These are phyloP conservation scores for Patiria pectinifera DNA, from an alignment of 53 echinoderm and acorn worm genomes.

Conservation along the genomic window DNA sequence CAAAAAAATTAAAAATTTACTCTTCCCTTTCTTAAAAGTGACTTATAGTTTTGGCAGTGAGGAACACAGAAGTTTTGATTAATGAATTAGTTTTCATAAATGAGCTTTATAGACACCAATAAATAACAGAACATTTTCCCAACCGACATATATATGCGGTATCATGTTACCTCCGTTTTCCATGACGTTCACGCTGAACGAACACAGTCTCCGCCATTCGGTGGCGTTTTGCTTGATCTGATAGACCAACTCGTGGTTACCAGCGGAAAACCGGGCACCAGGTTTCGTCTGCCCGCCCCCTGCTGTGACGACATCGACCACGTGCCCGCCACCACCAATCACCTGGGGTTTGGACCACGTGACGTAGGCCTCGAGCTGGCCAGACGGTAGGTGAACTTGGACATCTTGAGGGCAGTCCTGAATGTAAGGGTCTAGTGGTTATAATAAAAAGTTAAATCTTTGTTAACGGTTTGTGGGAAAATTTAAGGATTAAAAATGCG, in stretches of 20 bases:
- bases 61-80: too few relatives aligned
- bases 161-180: background rate
- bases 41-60: too few relatives aligned
- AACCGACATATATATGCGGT: background rate
- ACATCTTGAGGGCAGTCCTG: background rate
- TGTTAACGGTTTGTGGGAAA: background rate
- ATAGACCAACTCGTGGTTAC: background rate
- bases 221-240: background rate
- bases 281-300: background rate
- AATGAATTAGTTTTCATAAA: too few relatives aligned
- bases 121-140: too few relatives aligned
- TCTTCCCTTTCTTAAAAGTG: too few relatives aligned
- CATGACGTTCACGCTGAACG: background rate
- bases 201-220: background rate
- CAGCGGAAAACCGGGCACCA: background rate
- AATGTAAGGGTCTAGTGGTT: background rate
- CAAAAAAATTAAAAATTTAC: too few relatives aligned
- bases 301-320: background rate
- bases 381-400: background rate
- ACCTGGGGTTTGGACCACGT: slow-evolving; percentile 8
- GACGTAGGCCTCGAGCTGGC: background rate
- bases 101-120: too few relatives aligned
- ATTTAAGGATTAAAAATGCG: too few relatives aligned
- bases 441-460: background rate
- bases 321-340: background rate